phyloP scores from a whole-genome alignment of 2,888 invertebrate species.

The Drosophila recens region DNA sequence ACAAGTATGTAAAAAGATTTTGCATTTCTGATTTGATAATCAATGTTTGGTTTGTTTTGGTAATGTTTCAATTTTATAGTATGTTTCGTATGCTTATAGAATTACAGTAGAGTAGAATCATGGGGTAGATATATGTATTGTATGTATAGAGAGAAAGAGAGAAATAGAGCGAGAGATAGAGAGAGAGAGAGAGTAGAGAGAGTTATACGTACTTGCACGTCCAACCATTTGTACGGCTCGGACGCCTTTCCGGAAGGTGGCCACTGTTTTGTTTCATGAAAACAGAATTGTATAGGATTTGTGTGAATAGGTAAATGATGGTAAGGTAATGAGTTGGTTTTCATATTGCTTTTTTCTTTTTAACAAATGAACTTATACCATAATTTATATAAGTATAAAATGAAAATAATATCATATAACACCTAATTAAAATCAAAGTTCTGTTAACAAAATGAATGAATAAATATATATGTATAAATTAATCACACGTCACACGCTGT shows the following conservation, averaged over 20 bases:
- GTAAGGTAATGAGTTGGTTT: conserved; percentile 75
- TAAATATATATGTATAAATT: conserved; percentile 32
- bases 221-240: conserved; percentile 99
- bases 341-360: conserved; percentile 28
- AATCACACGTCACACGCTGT: conserved; percentile 64
- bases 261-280: conserved; percentile 91
- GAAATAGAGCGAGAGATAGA: conserved; percentile 56
- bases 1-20: conserved; percentile 24
- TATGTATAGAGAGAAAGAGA: conserved; percentile 48
- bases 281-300: conserved; percentile 85
- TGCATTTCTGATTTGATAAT: conserved; percentile 30
- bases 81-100: conserved; percentile 58
- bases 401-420: conserved; percentile 25
- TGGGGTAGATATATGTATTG: conserved; percentile 52
- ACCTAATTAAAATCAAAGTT: conserved; percentile 26
- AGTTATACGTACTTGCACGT: conserved; percentile 97
- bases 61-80: conserved; percentile 20
- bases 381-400: conserved; percentile 31
- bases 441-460: conserved; percentile 9
- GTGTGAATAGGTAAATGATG: conserved; percentile 85
- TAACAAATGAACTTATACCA: conserved; percentile 39
- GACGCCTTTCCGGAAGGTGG: conserved; percentile 99
- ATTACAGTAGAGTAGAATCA: conserved; percentile 56
- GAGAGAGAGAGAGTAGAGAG: conserved; percentile 62
- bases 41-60: conserved; percentile 19